Evolutionary conservation across 1,140 invertebrate species (phyloP).

Genomic region (Whitmania pigra): DNA sequence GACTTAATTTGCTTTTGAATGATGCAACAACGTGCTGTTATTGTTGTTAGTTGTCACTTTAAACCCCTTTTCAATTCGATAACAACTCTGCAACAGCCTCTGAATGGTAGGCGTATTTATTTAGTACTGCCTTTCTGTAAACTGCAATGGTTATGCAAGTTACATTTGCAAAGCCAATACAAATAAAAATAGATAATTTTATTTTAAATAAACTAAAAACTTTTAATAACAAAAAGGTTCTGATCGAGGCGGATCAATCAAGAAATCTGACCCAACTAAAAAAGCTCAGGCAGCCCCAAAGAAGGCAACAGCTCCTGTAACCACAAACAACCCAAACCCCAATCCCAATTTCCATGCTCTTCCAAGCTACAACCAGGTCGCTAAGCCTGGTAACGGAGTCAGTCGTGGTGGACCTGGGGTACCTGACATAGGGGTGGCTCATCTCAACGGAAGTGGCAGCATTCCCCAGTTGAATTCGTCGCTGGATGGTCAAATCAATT

Average conservation of each 20-base stretch:
- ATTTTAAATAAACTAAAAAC: not conserved
- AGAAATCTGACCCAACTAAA: not conserved
- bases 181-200: not conserved
- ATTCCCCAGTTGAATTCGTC: not conserved
- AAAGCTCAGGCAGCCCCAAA: not conserved
- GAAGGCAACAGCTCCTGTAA: not conserved
- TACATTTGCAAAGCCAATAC: too few relatives aligned
- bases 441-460: not conserved
- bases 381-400: not conserved
- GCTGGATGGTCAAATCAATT: not conserved
- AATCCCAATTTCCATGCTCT: constrained; percentile 4
- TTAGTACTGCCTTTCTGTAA: too few relatives aligned
- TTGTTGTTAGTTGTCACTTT: too few relatives aligned
- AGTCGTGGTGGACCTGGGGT: not conserved
- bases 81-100: too few relatives aligned
- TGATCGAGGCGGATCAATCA: not conserved
- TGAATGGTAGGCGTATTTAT: too few relatives aligned
- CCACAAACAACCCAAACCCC: not conserved
- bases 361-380: not conserved
- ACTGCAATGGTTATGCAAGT: too few relatives aligned
- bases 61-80: too few relatives aligned
- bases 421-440: not conserved
- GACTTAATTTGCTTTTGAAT: too few relatives aligned
- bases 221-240: not conserved
- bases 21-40: too few relatives aligned